A percentile compares a stretch with the other conserved stretches of the same genome.
phyloP scores from a whole-genome alignment of 2,797 vertebrate species.

The Neosalanx taihuensis region DNA sequence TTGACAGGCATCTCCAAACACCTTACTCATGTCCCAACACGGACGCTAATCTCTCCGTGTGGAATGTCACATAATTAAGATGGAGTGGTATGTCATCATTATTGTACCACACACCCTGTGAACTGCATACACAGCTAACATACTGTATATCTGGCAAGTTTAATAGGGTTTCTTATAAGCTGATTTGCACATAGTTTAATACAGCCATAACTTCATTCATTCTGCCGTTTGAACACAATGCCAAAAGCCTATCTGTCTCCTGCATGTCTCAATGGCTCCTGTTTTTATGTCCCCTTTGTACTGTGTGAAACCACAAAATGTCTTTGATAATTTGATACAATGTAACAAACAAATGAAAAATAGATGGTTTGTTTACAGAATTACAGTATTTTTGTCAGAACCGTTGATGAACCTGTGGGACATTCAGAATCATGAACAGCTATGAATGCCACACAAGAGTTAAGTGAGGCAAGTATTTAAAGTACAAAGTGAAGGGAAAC shows the following conservation, averaged over 20 bases:
- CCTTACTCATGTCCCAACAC: conserved; percentile 49
- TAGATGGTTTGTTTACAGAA: no score
- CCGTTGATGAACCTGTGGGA: no score
- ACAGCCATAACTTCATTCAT: conserved; percentile 23
- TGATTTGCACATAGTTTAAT: conserved; percentile 18
- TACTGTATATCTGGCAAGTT: neutral
- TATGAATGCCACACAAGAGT: neutral
- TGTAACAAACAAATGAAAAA: no score
- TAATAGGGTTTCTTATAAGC: neutral
- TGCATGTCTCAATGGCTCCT: no score
- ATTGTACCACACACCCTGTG: conserved; percentile 50
- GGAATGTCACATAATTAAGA: conserved; percentile 61
- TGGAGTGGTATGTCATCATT: conserved; percentile 42
- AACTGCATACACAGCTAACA: conserved; percentile 44
- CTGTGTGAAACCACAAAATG: no score
- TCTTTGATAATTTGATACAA: no score
- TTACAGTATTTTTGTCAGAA: no score
- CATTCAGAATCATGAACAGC: no score
- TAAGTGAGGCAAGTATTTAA: neutral
- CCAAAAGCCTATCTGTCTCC: no score
- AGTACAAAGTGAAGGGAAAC: neutral
- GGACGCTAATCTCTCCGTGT: conserved; percentile 55
- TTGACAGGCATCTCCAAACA: conserved; percentile 57
- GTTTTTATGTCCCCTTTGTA: no score
- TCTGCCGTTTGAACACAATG: conserved; percentile 1